These are phyloP conservation scores for Drosophila fungiperda DNA, from an alignment of 2,888 invertebrate species.

Conservation along the genomic window DNA sequence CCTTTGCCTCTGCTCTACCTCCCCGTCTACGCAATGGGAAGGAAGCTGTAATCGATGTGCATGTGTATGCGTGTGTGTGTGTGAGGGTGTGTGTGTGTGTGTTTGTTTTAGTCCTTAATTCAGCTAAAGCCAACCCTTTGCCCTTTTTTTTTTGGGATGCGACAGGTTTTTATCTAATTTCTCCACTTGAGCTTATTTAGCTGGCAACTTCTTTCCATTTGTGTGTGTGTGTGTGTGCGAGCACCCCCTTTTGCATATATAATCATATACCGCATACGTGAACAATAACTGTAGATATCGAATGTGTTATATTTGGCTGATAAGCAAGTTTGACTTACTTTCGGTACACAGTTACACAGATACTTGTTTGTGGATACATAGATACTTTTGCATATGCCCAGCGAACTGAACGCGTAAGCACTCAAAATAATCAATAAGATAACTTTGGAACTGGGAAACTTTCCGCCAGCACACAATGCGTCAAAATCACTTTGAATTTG, in stretches of 20 bases:
- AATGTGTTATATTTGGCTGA: constrained; percentile 59
- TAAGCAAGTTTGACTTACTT: constrained; percentile 77
- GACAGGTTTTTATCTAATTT: constrained; percentile 80
- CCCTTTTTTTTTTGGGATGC: constrained; percentile 24
- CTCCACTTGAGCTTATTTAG: constrained; percentile 71
- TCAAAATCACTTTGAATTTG: constrained; percentile 39
- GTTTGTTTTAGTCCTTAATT: constrained; percentile 53
- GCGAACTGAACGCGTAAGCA: constrained; percentile 68
- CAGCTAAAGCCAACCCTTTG: constrained; percentile 60
- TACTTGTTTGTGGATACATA: constrained; percentile 30
- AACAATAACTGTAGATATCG: constrained; percentile 63
- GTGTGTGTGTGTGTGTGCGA: no score
- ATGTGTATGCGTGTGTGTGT: constrained; percentile 15
- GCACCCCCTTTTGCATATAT: not conserved
- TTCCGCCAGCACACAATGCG: constrained; percentile 42
- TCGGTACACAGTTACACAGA: constrained; percentile 37
- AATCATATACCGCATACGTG: constrained; percentile 19
- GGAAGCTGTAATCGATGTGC: constrained; percentile 34
- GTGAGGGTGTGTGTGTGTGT: constrained; percentile 3
- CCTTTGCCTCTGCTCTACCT: constrained; percentile 37
- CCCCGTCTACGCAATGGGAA: constrained; percentile 4
- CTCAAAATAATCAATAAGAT: constrained; percentile 75
- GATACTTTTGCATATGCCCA: constrained; percentile 53
- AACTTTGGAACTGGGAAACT: constrained; percentile 69
- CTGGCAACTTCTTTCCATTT: constrained; percentile 31